A percentile compares a stretch with the other conserved stretches of the same genome.
These are phyloP conservation scores for Oscheius onirici DNA, from an alignment of 2,888 invertebrate species.

Conservation along the genomic window DNA sequence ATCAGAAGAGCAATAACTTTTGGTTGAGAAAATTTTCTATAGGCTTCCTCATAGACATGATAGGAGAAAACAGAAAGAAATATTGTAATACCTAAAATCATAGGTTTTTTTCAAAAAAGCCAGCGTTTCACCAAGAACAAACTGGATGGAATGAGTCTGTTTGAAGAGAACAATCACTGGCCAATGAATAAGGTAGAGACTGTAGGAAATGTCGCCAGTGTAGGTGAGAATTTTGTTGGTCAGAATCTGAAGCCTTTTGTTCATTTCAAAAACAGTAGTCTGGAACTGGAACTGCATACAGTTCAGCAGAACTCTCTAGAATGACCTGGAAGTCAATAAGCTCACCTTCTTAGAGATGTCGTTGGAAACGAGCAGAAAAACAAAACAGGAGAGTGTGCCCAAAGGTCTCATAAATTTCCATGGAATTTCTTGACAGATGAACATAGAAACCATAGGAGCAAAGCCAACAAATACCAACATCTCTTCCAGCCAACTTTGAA, in stretches of 20 bases:
- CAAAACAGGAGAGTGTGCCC: neutral
- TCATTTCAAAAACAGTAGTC: no score
- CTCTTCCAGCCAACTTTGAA: no score
- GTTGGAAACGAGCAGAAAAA: neutral
- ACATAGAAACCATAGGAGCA: neutral
- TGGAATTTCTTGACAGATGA: neutral
- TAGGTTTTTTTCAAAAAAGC: neutral
- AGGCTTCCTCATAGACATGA: neutral
- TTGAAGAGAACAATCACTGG: slow-evolving; percentile 10
- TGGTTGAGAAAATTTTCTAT: no score
- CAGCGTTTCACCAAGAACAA: neutral
- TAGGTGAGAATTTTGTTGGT: neutral
- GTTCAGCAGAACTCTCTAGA: no score
- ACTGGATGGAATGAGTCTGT: neutral
- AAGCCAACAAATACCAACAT: neutral
- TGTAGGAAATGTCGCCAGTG: slow-evolving; percentile 6
- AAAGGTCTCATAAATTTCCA: neutral
- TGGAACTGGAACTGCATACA: no score
- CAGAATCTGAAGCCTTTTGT: neutral
- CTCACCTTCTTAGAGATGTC: neutral
- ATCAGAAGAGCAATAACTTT: no score
- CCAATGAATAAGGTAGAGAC: slow-evolving; percentile 11
- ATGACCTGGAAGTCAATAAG: no score
- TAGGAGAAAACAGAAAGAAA: neutral
- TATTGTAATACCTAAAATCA: neutral